These are phyloP conservation scores for Epicampocera succincta DNA, from an alignment of 2,888 invertebrate species.

Conservation along the genomic window DNA sequence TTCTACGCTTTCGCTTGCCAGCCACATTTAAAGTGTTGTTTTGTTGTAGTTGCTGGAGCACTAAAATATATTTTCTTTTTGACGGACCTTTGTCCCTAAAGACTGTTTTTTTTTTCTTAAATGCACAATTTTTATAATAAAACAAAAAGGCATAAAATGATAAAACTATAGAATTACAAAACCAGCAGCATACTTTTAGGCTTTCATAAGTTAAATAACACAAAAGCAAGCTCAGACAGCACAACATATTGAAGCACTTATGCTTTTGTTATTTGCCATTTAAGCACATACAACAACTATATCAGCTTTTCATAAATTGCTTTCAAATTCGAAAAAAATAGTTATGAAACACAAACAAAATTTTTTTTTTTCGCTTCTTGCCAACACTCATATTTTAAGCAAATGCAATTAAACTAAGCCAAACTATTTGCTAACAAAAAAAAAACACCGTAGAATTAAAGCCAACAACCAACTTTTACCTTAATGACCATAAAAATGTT, in stretches of 20 bases:
- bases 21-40: slow-evolving; percentile 58
- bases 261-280: too few relatives aligned
- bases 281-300: background rate
- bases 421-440: slow-evolving; percentile 30
- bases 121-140: slow-evolving; percentile 30
- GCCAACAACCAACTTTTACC: slow-evolving; percentile 46
- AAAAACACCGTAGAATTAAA: slow-evolving; percentile 6
- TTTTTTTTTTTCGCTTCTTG: slow-evolving; percentile 2
- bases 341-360: too few relatives aligned
- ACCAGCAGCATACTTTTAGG: slow-evolving; percentile 5
- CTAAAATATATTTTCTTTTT: slow-evolving; percentile 51
- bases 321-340: too few relatives aligned
- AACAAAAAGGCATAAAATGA: slow-evolving; percentile 5
- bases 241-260: too few relatives aligned
- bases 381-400: background rate
- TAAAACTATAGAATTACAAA: slow-evolving; percentile 10
- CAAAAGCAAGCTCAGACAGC: too few relatives aligned
- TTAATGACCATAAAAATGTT: slow-evolving; percentile 65
- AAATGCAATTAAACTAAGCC: slow-evolving; percentile 66
- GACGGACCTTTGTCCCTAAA: slow-evolving; percentile 50
- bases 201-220: background rate
- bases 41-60: slow-evolving; percentile 56
- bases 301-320: background rate
- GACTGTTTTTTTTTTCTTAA: slow-evolving; percentile 20
- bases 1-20: too few relatives aligned